phyloP scores from a whole-genome alignment of 2,888 invertebrate species.

The Halictus ligatus region DNA sequence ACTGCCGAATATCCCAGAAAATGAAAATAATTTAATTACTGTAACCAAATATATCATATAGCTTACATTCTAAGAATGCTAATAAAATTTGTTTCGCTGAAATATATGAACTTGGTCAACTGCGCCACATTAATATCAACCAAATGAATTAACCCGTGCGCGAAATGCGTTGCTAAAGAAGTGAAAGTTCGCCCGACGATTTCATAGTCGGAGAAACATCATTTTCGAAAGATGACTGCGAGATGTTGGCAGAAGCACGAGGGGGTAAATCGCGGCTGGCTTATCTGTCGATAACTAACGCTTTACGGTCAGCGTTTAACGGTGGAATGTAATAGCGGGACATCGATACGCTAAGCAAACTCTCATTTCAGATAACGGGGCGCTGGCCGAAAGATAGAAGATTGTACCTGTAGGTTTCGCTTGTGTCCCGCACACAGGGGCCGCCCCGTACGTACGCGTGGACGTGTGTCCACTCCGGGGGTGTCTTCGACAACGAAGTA shows the following conservation, averaged over 20 bases:
- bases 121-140: too few relatives aligned
- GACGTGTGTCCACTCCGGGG: conserved; percentile 49
- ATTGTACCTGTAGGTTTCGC: conserved; percentile 60
- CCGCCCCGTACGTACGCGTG: conserved; percentile 29
- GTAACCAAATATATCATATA: too few relatives aligned
- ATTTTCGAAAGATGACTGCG: neutral
- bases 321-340: conserved; percentile 62
- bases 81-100: neutral
- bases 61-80: too few relatives aligned
- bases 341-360: conserved; percentile 70
- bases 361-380: conserved; percentile 79
- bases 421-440: conserved; percentile 47
- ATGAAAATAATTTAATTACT: too few relatives aligned
- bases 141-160: neutral
- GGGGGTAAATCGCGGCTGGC: neutral
- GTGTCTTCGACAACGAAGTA: conserved; percentile 59
- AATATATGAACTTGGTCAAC: neutral
- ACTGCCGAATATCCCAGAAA: too few relatives aligned
- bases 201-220: neutral
- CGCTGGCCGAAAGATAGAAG: conserved; percentile 73
- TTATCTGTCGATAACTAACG: conserved; percentile 20
- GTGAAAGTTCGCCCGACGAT: neutral
- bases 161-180: neutral
- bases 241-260: neutral
- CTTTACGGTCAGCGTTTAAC: conserved; percentile 59